phyloP scores from a whole-genome alignment of 2,888 invertebrate genomes.

The Crocallis elinguaria region DNA sequence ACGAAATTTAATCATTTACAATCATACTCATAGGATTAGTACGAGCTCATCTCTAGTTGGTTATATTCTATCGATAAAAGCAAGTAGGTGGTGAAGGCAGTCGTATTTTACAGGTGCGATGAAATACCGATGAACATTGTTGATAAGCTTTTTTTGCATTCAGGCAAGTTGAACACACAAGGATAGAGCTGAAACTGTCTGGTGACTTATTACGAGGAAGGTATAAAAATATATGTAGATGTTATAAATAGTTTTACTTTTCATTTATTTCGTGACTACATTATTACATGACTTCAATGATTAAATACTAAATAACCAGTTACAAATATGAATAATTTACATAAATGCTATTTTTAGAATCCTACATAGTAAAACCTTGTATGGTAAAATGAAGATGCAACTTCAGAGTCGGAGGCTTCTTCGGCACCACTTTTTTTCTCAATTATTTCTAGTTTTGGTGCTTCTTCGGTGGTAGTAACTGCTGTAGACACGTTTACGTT shows the following conservation, averaged over 20 bases:
- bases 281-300: conserved; percentile 19
- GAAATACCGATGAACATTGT: no score
- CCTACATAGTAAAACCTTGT: conserved; percentile 67
- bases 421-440: conserved; percentile 42
- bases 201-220: not conserved
- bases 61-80: no score
- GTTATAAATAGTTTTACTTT: conserved; percentile 19
- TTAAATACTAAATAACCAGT: conserved; percentile 29
- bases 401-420: conserved; percentile 64
- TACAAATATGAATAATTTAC: not conserved
- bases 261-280: conserved; percentile 20
- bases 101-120: no score
- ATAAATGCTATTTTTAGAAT: conserved; percentile 25
- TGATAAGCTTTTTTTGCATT: no score
- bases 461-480: conserved; percentile 36
- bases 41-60: no score
- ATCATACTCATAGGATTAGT: no score
- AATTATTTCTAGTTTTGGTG: conserved; percentile 33
- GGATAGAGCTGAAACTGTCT: no score
- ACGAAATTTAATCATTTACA: no score
- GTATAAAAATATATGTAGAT: not conserved
- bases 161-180: no score
- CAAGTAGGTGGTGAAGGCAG: no score
- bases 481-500: conserved; percentile 26
- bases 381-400: conserved; percentile 73